These are phyloP conservation scores for Rhabdomys dilectus DNA, from an alignment of 2,113 vertebrate species.

Conservation along the genomic window DNA sequence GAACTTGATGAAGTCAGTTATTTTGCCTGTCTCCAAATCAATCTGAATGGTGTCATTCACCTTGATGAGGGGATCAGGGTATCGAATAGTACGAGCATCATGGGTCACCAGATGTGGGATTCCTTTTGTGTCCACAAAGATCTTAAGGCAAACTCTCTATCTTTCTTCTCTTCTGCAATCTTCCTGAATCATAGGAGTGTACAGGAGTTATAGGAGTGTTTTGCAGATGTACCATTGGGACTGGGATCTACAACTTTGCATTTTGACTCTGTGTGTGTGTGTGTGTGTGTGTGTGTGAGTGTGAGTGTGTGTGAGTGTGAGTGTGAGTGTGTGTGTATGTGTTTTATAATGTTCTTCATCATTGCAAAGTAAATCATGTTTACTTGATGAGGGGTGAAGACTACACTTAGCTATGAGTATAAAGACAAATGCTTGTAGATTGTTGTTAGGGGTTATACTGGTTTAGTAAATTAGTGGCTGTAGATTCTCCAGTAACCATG, in stretches of 20 bases:
- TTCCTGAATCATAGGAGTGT: background rate
- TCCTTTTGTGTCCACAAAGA: no score
- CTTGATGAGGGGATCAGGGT: no score
- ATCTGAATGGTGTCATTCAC: no score
- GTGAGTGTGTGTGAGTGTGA: no score
- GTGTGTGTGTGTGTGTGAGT: no score
- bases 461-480: background rate
- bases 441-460: background rate
- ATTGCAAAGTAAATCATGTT: background rate
- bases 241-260: background rate
- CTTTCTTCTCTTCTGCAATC: background rate
- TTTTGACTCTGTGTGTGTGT: no score
- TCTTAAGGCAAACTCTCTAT: background rate
- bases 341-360: background rate
- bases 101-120: no score
- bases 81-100: no score
- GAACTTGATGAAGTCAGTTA: no score
- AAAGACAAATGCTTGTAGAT: background rate
- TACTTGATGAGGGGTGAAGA: background rate
- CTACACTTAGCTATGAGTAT: background rate
- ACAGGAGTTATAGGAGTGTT: background rate
- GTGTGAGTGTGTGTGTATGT: background rate
- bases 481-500: background rate
- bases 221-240: background rate
- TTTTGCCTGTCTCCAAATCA: no score